Percentiles rank a stretch among this genome's conserved stretches.
Conservation (phyloP, 1,140 invertebrate species). For the Lucilia cuprina region DNA sequence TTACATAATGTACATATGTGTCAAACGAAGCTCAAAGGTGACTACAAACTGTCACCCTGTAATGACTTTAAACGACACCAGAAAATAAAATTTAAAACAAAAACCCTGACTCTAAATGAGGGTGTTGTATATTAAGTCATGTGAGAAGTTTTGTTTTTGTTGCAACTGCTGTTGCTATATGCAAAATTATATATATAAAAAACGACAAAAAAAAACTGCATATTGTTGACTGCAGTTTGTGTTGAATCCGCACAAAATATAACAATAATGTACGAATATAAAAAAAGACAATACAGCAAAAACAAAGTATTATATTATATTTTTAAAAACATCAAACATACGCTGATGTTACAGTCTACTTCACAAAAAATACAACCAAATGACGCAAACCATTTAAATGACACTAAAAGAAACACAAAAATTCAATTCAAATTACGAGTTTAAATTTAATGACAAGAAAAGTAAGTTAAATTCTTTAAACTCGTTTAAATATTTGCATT, state of each 20-base stretch:
- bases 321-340: background rate
- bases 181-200: background rate
- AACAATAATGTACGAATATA: background rate
- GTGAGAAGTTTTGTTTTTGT: background rate
- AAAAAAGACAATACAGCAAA: background rate
- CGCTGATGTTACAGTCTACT: slow-evolving; percentile 3
- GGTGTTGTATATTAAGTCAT: slow-evolving; percentile 5
- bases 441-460: background rate
- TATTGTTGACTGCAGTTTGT: no score
- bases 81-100: background rate
- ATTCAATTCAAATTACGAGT: background rate
- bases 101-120: background rate
- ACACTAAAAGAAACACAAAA: no score
- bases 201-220: background rate
- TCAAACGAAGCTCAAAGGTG: slow-evolving; percentile 16
- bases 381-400: background rate
- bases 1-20: background rate
- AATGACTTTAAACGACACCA: background rate
- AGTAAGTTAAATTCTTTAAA: no score
- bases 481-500: no score
- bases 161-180: background rate
- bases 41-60: background rate
- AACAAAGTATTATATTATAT: background rate
- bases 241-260: slow-evolving; percentile 4
- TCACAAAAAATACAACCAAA: background rate